Conservation (phyloP, 2,888 invertebrate species). For the Campopleginae sp. region DNA sequence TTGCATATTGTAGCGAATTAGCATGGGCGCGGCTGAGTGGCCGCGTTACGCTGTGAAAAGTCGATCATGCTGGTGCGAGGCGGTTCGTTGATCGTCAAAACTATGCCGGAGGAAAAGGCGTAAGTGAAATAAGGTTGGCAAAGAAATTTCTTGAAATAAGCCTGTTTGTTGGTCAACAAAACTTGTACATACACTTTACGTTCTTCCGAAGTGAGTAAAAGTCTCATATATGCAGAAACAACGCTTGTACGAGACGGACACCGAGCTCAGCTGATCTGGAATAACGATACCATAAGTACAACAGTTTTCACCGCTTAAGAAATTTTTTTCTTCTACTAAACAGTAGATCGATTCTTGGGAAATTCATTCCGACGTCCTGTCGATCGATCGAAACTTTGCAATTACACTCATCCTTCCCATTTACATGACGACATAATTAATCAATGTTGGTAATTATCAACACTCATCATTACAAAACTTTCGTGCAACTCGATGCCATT, state of each 20-base stretch:
- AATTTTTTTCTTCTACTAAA: slow-evolving; percentile 40
- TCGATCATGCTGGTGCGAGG: slow-evolving; percentile 65
- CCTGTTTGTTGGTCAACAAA: background rate
- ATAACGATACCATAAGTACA: slow-evolving; percentile 50
- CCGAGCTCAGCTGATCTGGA: slow-evolving; percentile 56
- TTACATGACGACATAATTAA: slow-evolving; percentile 4
- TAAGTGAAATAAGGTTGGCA: background rate
- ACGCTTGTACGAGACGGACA: slow-evolving; percentile 51
- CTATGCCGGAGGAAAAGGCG: slow-evolving; percentile 6
- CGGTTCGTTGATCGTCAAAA: slow-evolving; percentile 62
- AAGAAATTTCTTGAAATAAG: background rate
- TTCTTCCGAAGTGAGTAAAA: slow-evolving; percentile 15
- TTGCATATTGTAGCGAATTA: slow-evolving; percentile 64
- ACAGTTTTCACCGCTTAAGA: slow-evolving; percentile 54
- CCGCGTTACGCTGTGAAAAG: slow-evolving; percentile 68
- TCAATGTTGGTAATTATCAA: background rate
- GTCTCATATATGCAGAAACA: slow-evolving; percentile 14
- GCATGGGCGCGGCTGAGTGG: slow-evolving; percentile 69
- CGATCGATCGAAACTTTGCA: slow-evolving; percentile 33
- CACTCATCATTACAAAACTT: background rate
- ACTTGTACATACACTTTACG: background rate
- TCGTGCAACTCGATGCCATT: background rate
- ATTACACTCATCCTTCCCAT: slow-evolving; percentile 7
- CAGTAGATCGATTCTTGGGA: slow-evolving; percentile 38
- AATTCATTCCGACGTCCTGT: slow-evolving; percentile 39